A percentile compares a stretch with the other conserved stretches of the same genome.
Conservation (phyloP, 2,113 vertebrate species). For the Cyrtonyx montezumae region DNA sequence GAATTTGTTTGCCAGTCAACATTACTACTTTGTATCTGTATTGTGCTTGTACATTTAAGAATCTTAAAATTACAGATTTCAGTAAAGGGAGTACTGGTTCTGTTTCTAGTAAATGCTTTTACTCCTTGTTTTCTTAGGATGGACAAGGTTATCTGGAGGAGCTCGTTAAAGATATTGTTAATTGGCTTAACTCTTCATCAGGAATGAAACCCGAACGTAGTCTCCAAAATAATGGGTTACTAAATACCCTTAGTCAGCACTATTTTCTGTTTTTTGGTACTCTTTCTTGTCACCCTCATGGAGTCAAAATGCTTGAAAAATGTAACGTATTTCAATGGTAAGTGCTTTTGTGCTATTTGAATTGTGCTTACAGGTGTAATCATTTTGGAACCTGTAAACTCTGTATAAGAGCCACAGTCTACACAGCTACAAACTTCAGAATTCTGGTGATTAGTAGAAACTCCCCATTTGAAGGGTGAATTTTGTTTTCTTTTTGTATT, state of each 20-base stretch:
- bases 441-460: not conserved
- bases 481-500: not conserved
- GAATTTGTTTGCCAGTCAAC: not conserved
- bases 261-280: slow-evolving; percentile 98
- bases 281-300: slow-evolving; percentile 94
- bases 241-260: slow-evolving; percentile 96
- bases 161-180: slow-evolving; percentile 93
- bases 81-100: not conserved
- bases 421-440: not conserved
- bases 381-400: not conserved
- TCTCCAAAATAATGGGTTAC: slow-evolving; percentile 93
- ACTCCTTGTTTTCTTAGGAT: slow-evolving; percentile 79
- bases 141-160: slow-evolving; percentile 95
- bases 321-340: slow-evolving; percentile 97
- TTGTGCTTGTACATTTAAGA: not conserved
- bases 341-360: slow-evolving; percentile 50
- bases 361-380: not conserved
- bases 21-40: not conserved
- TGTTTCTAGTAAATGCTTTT: not conserved
- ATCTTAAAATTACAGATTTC: not conserved
- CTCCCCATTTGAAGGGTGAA: not conserved
- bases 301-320: slow-evolving; percentile 98
- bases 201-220: slow-evolving; percentile 94
- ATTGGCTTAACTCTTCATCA: slow-evolving; percentile 90
- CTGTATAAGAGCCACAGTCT: not conserved